phyloP scores from a whole-genome alignment of 1,140 invertebrate genomes.

The Cylas formicarius region DNA sequence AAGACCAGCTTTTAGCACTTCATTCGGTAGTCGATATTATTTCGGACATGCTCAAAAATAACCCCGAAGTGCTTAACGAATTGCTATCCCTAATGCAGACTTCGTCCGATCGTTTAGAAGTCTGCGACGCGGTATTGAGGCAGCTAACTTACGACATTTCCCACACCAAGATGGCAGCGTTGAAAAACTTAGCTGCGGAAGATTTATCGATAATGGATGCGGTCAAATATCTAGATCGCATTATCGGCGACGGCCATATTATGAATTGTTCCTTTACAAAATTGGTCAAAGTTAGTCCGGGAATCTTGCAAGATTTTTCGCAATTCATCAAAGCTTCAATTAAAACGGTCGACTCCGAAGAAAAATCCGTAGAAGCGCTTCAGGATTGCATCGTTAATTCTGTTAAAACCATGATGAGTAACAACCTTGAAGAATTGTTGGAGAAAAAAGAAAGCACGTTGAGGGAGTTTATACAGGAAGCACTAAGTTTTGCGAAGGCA shows the following conservation, averaged over 20 bases:
- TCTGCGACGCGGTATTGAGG: constrained; percentile 32
- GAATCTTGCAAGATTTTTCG: constrained; percentile 33
- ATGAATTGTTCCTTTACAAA: constrained; percentile 33
- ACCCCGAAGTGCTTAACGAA: constrained; percentile 29
- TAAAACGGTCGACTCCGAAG: constrained; percentile 30
- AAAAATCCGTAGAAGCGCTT: constrained; percentile 29
- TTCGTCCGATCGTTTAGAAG: constrained; percentile 30
- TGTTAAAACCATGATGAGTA: constrained; percentile 22
- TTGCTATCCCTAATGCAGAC: constrained; percentile 33
- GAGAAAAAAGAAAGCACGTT: constrained; percentile 13
- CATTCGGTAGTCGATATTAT: constrained; percentile 32
- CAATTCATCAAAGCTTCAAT: constrained; percentile 26
- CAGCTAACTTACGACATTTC: constrained; percentile 32
- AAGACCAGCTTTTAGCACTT: constrained; percentile 36
- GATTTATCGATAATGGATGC: constrained; percentile 20
- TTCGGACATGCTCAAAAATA: constrained; percentile 24
- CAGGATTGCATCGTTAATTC: constrained; percentile 31
- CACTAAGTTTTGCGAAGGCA: constrained; percentile 61
- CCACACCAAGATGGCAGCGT: constrained; percentile 31
- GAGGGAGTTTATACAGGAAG: constrained; percentile 50
- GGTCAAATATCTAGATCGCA: constrained; percentile 27
- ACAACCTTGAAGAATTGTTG: constrained; percentile 18
- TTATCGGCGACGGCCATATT: constrained; percentile 21
- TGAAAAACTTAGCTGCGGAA: constrained; percentile 24
- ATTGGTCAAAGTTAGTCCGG: constrained; percentile 36